Evolutionary conservation across 2,113 vertebrate species (phyloP), one percentile per base, ranked within the genome.

Genomic region (Mesembrinibis cayennensis): DNA sequence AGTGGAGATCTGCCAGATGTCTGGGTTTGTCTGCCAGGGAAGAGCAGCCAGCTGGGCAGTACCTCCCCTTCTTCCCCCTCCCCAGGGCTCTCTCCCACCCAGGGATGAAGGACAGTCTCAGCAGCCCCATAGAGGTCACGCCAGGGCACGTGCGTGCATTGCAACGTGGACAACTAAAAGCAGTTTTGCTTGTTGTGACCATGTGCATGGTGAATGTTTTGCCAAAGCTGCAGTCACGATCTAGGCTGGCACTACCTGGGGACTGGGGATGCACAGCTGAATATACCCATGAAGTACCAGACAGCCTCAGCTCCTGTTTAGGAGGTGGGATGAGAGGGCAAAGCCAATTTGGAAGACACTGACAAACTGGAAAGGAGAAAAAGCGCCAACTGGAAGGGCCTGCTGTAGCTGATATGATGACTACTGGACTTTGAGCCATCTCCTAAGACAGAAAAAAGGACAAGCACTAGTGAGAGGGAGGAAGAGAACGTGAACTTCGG

Each of bases 141-240:
- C 61, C 3, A 4, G 16, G 17, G 5, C 25, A n/a, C 19, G 3
- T 0, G 0, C 49, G 11, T 79, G 30, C 45, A 38, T 12, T 42
- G 7, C 29, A 32, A n/a, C 25, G 29, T 0, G 0, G 49, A 45
- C 0, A 0, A 69, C 50, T 59, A 58, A 58, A 84, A 89, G 22
- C 11, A 70, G 45, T 17, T 65, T 25, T 58, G 1, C 79, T 65
- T 70, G 6, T 70, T 76, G 13, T 76, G 25, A 27, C 69, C 17
- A 11, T 40, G 27, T 45, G 42, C 32, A 6, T 36, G 13, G 36
- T 62, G 32, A 72, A 27, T 14, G 7, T 45, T 88, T 52, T 56
- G 36, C 42, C 42, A 50, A 45, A 50, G 36, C 34, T 67, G 20
- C 40, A 89, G 27, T 49, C 29, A 66, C 2, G 1, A 83, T 26